These are phyloP conservation scores for Dendronephthya gigantea DNA, from an alignment of 64 coral and sea anemone genomes.

Conservation along the genomic window DNA sequence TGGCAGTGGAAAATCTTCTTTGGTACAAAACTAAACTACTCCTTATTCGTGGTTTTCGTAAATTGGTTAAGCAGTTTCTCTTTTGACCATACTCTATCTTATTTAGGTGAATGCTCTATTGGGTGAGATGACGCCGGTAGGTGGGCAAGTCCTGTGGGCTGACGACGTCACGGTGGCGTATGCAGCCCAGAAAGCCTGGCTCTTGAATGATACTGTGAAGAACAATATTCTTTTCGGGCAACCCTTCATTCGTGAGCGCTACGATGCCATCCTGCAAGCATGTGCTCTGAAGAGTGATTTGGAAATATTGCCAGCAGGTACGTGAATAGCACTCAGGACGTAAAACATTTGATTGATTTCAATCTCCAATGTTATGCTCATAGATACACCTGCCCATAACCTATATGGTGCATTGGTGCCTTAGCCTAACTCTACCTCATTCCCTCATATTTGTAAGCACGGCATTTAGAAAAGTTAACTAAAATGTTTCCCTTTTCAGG, in stretches of 20 bases:
- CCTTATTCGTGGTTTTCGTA: background rate
- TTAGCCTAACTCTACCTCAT: too few species aligned
- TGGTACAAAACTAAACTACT: background rate
- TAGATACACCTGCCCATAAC: too few species aligned
- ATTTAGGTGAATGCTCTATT: background rate
- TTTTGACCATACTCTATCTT: background rate
- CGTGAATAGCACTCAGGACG: too few species aligned
- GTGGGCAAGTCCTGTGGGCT: background rate
- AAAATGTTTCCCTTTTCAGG: background rate
- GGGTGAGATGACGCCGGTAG: background rate
- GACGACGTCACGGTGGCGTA: background rate
- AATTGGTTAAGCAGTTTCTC: too few species aligned
- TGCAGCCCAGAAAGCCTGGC: constrained; percentile 23
- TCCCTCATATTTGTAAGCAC: too few species aligned
- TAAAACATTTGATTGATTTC: too few species aligned
- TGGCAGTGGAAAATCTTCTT: constrained; percentile 24
- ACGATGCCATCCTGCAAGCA: constrained; percentile 8
- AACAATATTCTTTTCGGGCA: constrained; percentile 24
- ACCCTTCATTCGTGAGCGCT: background rate
- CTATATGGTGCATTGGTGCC: too few species aligned
- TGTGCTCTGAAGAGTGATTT: constrained; percentile 17
- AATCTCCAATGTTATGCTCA: too few species aligned
- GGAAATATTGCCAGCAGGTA: constrained; percentile 11
- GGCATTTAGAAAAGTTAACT: background rate
- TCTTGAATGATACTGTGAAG: constrained; percentile 20